Evolutionary conservation across 1,140 invertebrate species (phyloP), one percentile per base, ranked within the genome.

Genomic region (Pantala flavescens): DNA sequence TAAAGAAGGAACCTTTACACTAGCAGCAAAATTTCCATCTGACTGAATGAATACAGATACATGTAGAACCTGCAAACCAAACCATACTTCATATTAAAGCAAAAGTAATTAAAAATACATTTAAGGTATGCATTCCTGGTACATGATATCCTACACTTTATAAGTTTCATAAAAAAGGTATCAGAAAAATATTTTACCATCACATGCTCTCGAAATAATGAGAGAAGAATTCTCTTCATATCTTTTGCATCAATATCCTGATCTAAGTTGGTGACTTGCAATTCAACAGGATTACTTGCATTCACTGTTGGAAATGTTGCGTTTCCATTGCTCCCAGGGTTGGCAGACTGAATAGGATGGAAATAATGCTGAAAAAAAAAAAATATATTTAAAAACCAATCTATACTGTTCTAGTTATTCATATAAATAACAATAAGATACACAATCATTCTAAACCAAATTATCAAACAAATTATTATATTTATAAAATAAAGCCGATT

Each of bases 211-310:
- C 87, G 86, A 77, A 93, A 91, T 43, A 89, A 84, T 43, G 86
- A 84, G 36, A 84, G 83, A 7, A 93, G 81, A 71, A 91, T 87
- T 71, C 86, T 86, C 78, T 88, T 89, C 85, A 93, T 88, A 78
- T 92, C 90, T 73, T 87, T 86, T 7, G 86, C 82, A 79, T 90
- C 89, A 77, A 92, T 90, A 76, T 87, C 90, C 77, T 90, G 89
- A 83, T 93, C 92, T 72, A 93, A 83, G 82, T 93, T 93, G 28
- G 90, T 89, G 23, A 93, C 88, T 77, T 89, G 84, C 7, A 93
- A 81, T 80, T 92, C 90, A 21, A 93, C 87, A 0, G 86, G 85
- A 71, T 43, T 7, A 73, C 23, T 0, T 24, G 72, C 12, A 19
- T 16, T 43, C 21, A 23, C 24, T 5, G 43, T 19, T 36, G 28